Evolutionary conservation across 2,797 vertebrate species (phyloP).

Genomic region (Girardinus metallicus): DNA sequence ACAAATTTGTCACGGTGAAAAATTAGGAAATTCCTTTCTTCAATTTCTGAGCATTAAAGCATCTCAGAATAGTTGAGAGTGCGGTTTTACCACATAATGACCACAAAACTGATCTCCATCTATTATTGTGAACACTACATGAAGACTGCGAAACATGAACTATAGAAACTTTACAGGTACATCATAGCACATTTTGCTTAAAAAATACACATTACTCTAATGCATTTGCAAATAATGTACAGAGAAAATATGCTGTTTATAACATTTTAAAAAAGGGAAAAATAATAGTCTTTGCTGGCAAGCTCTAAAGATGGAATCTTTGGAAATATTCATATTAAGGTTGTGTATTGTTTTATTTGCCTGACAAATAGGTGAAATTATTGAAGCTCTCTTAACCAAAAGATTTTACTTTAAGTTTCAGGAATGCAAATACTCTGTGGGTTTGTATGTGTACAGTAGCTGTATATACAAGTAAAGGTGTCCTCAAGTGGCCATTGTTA

Average conservation of each 20-base stretch:
- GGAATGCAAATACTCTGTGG: conserved; percentile 79
- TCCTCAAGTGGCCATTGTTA: conserved; percentile 64
- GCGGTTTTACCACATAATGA: background rate
- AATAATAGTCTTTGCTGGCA: conserved; percentile 51
- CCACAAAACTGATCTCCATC: background rate
- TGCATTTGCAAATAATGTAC: conserved; percentile 78
- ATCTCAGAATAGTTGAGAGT: background rate
- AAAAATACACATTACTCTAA: conserved; percentile 56
- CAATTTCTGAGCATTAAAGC: background rate
- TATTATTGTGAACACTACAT: conserved; percentile 54
- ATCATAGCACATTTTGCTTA: conserved; percentile 57
- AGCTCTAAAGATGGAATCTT: conserved; percentile 60
- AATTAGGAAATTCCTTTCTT: background rate
- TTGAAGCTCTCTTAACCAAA: conserved; percentile 79
- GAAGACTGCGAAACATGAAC: conserved; percentile 56
- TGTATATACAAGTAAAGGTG: conserved; percentile 84
- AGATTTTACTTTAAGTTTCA: conserved; percentile 72
- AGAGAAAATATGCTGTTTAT: conserved; percentile 71
- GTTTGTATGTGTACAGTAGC: conserved; percentile 79
- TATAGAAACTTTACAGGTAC: conserved; percentile 66
- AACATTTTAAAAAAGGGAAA: conserved; percentile 59
- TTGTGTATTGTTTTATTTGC: conserved; percentile 75
- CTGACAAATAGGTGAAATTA: conserved; percentile 66
- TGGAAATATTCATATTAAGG: conserved; percentile 69
- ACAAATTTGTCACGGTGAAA: background rate